Conservation (phyloP, 1,140 invertebrate genomes). For the Listronotus oregonensis region DNA sequence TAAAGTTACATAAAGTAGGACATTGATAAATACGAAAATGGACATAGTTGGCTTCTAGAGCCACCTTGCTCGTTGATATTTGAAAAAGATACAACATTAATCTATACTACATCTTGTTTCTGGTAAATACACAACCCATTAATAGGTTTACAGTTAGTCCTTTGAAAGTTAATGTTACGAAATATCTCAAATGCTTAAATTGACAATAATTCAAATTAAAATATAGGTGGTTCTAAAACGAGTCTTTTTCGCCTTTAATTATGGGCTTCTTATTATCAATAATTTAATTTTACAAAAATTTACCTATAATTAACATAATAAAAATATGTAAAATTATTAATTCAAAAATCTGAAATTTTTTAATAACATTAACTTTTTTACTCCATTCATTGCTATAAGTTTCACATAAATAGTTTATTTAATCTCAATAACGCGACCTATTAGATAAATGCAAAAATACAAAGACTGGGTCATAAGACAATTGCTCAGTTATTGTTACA, state of each 20-base stretch:
- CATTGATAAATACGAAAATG: slow-evolving; percentile 33
- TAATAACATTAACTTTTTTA: no score
- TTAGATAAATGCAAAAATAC: slow-evolving; percentile 50
- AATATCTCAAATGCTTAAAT: no score
- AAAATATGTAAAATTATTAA: no score
- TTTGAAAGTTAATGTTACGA: no score
- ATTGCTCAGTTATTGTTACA: slow-evolving; percentile 23
- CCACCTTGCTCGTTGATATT: slow-evolving; percentile 49
- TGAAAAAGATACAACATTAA: slow-evolving; percentile 52
- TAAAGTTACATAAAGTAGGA: slow-evolving; percentile 27
- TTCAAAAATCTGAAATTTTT: no score
- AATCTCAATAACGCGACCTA: slow-evolving; percentile 12
- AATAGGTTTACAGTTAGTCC: no score
- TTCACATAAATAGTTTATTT: not conserved
- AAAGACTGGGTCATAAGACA: slow-evolving; percentile 44
- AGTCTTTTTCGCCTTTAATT: no score
- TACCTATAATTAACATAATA: no score
- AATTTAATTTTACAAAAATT: no score
- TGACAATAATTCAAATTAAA: no score
- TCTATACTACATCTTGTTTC: slow-evolving; percentile 35
- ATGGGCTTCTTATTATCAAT: no score
- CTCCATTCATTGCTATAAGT: not conserved
- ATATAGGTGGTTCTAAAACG: no score
- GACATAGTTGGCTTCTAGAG: slow-evolving; percentile 8
- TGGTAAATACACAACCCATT: slow-evolving; percentile 8